These are phyloP conservation scores for Macquaria australasica DNA, from an alignment of 2,113 vertebrate genomes.

Conservation along the genomic window DNA sequence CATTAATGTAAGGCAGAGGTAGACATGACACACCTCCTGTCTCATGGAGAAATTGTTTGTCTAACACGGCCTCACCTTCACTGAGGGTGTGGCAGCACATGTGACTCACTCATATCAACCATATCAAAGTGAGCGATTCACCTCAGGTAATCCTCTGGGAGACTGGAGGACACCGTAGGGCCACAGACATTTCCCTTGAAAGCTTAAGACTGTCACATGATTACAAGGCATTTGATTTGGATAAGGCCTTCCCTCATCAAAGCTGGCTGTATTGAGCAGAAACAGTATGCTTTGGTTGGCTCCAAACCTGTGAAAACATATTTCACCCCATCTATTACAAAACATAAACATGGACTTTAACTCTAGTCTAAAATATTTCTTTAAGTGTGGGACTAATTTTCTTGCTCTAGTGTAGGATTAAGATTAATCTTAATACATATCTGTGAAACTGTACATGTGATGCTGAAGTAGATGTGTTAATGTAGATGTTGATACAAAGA, in stretches of 20 bases:
- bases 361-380: neutral
- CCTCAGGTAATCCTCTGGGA: conserved; percentile 63
- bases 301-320: conserved; percentile 1
- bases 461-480: neutral
- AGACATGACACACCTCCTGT: conserved; percentile 54
- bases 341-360: neutral
- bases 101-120: conserved; percentile 64
- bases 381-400: neutral
- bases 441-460: neutral
- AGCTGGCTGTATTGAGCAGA: neutral
- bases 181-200: conserved; percentile 49
- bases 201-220: conserved; percentile 73
- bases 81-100: conserved; percentile 63
- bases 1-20: neutral
- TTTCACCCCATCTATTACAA: neutral
- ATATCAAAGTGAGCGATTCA: conserved; percentile 52
- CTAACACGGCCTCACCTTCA: conserved; percentile 55
- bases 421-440: neutral
- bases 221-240: conserved; percentile 51
- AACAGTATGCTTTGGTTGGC: neutral
- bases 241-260: conserved; percentile 19
- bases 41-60: conserved; percentile 37
- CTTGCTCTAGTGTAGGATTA: neutral
- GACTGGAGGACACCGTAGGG: conserved; percentile 32
- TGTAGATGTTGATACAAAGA: neutral